phyloP scores from a whole-genome alignment of 2,888 invertebrate species.

The Creontiades dilutus region DNA sequence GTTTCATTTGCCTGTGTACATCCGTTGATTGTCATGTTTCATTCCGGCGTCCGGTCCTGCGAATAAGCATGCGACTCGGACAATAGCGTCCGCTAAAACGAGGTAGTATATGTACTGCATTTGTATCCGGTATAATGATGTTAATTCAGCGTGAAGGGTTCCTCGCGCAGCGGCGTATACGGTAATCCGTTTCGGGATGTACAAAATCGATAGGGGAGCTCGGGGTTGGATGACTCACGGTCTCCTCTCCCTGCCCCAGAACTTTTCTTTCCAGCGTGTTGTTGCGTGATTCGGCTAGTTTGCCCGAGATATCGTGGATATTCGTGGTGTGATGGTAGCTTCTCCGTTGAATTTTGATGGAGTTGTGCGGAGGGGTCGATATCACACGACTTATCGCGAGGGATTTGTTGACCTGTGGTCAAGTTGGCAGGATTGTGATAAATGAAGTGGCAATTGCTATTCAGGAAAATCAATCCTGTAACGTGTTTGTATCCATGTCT shows the following conservation, averaged over 20 bases:
- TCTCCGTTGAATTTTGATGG: neutral
- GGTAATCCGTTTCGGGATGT: slow-evolving; percentile 54
- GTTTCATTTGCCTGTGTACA: neutral
- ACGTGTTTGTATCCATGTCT: too few species aligned
- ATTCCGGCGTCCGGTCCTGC: neutral
- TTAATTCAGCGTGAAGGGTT: neutral
- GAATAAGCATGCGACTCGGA: neutral
- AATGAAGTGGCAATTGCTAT: too few species aligned
- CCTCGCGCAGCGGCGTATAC: neutral
- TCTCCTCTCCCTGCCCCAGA: neutral
- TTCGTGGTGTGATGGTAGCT: neutral
- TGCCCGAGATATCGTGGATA: neutral
- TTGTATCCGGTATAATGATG: neutral
- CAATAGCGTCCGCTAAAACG: neutral
- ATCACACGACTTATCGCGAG: too few species aligned
- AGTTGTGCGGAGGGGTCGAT: neutral
- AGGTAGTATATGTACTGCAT: neutral
- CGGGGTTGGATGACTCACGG: slow-evolving; percentile 52
- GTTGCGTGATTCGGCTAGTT: slow-evolving; percentile 13
- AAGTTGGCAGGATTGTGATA: too few species aligned
- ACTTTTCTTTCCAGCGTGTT: neutral
- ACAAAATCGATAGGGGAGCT: slow-evolving; percentile 57
- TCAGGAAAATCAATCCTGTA: too few species aligned
- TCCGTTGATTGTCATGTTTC: neutral
- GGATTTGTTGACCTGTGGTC: too few species aligned